phyloP scores from a whole-genome alignment of 2,113 vertebrate species.

The Lasiurus borealis region DNA sequence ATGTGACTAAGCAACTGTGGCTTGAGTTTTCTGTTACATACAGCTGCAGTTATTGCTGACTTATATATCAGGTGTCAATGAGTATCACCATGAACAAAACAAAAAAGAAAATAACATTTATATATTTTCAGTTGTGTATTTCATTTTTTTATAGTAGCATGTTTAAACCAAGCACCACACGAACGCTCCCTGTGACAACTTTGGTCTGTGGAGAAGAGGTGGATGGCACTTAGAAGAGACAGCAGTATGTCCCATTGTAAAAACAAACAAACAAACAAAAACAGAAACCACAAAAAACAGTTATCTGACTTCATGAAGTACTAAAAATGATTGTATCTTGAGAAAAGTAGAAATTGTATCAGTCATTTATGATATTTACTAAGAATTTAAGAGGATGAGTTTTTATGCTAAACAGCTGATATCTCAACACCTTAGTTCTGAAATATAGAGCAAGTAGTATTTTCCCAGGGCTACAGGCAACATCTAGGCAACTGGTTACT shows the following conservation, averaged over 20 bases:
- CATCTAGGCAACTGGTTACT: background rate
- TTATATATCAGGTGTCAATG: background rate
- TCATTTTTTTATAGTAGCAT: background rate
- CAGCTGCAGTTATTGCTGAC: background rate
- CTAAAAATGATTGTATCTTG: background rate
- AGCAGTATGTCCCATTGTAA: background rate
- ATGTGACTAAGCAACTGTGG: background rate
- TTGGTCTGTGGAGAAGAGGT: background rate
- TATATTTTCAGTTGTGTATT: background rate
- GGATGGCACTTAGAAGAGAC: background rate
- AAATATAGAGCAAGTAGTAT: background rate
- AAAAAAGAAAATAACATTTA: background rate
- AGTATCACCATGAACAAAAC: background rate
- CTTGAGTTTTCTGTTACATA: background rate
- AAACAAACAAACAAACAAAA: background rate
- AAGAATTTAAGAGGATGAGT: background rate
- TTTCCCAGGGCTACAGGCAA: background rate
- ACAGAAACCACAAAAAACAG: no score
- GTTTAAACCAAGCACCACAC: background rate
- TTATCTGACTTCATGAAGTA: background rate
- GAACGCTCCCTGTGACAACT: background rate
- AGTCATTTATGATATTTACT: background rate
- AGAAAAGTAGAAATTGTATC: background rate
- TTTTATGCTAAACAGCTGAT: background rate
- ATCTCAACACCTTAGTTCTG: background rate